Base-by-base conservation (phyloP, 2,888 invertebrate genomes). In the Torymus tubicola region DNA sequence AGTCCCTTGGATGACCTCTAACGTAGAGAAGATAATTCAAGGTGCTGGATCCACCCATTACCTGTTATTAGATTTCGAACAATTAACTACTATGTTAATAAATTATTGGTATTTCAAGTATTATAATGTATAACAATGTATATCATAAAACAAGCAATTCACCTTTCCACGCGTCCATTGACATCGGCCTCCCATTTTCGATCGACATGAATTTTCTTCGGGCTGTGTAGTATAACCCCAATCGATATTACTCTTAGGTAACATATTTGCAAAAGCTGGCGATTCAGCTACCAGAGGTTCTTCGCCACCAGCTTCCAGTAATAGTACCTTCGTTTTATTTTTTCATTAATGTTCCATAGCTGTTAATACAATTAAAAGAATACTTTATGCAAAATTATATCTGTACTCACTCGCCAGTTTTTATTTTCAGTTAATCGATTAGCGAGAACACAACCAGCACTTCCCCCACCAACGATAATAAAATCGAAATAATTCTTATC, bases 71-170 rank as follows among this genome's bases (percentile, higher is more conserved):
- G 84, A 80, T 88, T 89, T 50, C 80, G 80, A 0, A 91, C 90
- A 14, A 91, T 91, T 2, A 31, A 21, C 0, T 90, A 83, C 67
- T 91, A 86, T 58, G 8, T 87, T 85, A 2, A 87, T 31, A 0
- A 87, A 81, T 10, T 84, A 8, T 78, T 5, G 90, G 85, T 2
- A 88, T 88, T 0, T 1, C 24, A 31, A 52, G 61, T 0, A 8
- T 2, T 52, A 52, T 61, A 18, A 10, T 61, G 50, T 10, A 52
- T 71, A 10, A 52, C 2, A 52, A 12, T 61, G 14, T 13, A 50
- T 4, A 52, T 42, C 42, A 42, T 8, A 42, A 8, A 1, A 42
- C 8, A 8, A 8, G 8, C 5, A 42, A 42, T 42, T 52, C 2
- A 69, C 68, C 16, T 76, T 76, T 1, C 68, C 76, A 14, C 53